phyloP scores from a whole-genome alignment of 2,888 invertebrate genomes.

The Eupsilia transversa region DNA sequence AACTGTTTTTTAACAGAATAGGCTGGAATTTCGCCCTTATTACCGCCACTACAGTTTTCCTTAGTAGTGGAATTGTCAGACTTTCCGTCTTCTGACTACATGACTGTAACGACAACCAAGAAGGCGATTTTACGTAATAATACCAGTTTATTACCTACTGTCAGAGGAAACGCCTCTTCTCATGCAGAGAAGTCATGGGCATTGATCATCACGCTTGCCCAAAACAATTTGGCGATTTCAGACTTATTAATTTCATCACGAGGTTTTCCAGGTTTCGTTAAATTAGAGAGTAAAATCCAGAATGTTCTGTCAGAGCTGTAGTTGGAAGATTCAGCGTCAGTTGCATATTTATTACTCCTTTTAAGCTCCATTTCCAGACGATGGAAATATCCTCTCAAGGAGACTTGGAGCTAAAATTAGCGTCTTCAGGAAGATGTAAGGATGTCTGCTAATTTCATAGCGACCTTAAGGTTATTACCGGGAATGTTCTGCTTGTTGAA shows the following conservation, averaged over 20 bases:
- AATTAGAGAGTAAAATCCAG: neutral
- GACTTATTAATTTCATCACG: too few species aligned
- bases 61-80: neutral
- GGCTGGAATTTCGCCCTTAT: neutral
- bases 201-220: too few species aligned
- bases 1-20: neutral
- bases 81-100: neutral
- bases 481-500: neutral
- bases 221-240: too few species aligned
- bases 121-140: too few species aligned
- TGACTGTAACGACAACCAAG: neutral
- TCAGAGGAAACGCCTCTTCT: too few species aligned
- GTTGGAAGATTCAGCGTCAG: neutral
- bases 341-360: neutral
- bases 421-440: constrained; percentile 33
- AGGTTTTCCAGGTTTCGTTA: too few species aligned
- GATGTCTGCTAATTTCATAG: constrained; percentile 19
- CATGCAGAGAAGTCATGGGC: too few species aligned
- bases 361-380: constrained; percentile 18
- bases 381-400: constrained; percentile 50
- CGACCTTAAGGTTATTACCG: constrained; percentile 27
- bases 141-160: too few species aligned
- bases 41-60: neutral
- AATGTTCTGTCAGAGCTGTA: neutral
- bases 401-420: constrained; percentile 28